Base-by-base conservation (phyloP, 2,797 vertebrate species). In the Falco rusticolus region DNA sequence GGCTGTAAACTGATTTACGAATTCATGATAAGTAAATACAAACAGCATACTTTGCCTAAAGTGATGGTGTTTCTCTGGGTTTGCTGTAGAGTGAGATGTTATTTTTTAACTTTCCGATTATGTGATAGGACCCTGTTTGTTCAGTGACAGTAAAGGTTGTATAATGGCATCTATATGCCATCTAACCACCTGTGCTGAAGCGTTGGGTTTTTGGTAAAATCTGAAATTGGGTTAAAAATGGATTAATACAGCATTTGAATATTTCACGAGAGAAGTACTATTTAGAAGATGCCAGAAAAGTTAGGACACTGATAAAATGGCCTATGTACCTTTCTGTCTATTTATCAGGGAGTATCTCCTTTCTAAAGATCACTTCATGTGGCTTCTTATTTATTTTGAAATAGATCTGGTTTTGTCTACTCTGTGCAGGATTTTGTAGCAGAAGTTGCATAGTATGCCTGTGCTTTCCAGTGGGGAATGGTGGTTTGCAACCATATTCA, bases 361-460 rank as follows among this genome's bases (percentile, higher is more conserved):
- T 91, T 80, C n/a, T 91, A 13, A 80, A 78, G 48, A 57, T 63
- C 10, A 6, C 39, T 85, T 88, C 7, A 41, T 50, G 50, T 53
- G 61, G 21, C 54, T 78, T 28, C 60, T 75, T 64, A 41, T 64
- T 74, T 87, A 82, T 59, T 87, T 93, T 50, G 54, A 83, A 75
- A 92, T 92, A 90, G 87, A 66, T 91, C 71, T 81, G 74, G 9
- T 64, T 80, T 83, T 93, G 80, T 92, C 61, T 48, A 5, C 53
- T 79, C 4, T 24, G 3, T 87, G 81, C 68, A 69, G 47, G 39
- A 10, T 92, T 95, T 71, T 59, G 43, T 70, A 16, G 70, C n/a
- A 76, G 34, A 47, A 43, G 64, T 47, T 92, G 50, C 75, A 47
- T 83, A 29, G 86, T 63, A 24, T 66, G 84, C 54, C 79, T 92